These are phyloP conservation scores for Lacerta viridis DNA, from an alignment of 2,797 vertebrate genomes.

Conservation along the genomic window DNA sequence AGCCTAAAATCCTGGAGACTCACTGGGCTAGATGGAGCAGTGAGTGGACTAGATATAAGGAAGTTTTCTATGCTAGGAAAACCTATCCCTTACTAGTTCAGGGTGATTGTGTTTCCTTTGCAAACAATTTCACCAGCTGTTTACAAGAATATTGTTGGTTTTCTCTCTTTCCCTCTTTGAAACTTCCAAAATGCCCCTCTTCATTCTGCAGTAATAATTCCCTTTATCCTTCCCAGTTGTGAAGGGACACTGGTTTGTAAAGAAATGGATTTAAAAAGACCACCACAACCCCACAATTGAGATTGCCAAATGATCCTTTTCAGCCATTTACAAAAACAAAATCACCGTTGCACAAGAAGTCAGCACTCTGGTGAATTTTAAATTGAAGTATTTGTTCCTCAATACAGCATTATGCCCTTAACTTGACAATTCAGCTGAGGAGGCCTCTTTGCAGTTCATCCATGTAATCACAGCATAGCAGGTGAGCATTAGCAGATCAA, in stretches of 20 bases:
- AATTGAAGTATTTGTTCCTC: slow-evolving; percentile 63
- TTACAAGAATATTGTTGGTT: neutral
- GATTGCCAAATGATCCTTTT: slow-evolving; percentile 32
- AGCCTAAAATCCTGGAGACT: too few species aligned
- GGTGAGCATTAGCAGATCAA: slow-evolving; percentile 69
- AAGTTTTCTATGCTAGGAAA: neutral
- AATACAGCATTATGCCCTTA: slow-evolving; percentile 41
- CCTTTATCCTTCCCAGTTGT: neutral
- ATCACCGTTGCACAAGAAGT: slow-evolving; percentile 47
- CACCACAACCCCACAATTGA: neutral
- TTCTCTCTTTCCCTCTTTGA: neutral
- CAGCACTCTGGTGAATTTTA: slow-evolving; percentile 55
- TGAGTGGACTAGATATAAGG: too few species aligned
- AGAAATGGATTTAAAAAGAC: slow-evolving; percentile 42
- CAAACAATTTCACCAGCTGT: neutral
- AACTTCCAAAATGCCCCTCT: neutral
- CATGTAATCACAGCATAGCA: slow-evolving; percentile 69
- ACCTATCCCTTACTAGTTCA: neutral
- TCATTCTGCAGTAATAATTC: slow-evolving; percentile 2
- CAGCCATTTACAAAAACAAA: slow-evolving; percentile 61
- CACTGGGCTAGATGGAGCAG: too few species aligned
- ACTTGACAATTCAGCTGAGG: slow-evolving; percentile 63
- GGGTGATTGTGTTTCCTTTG: neutral
- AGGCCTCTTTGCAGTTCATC: slow-evolving; percentile 61
- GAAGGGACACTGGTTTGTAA: neutral